These are phyloP conservation scores for Coelopa frigida DNA, from an alignment of 1,140 invertebrate species.

Conservation along the genomic window DNA sequence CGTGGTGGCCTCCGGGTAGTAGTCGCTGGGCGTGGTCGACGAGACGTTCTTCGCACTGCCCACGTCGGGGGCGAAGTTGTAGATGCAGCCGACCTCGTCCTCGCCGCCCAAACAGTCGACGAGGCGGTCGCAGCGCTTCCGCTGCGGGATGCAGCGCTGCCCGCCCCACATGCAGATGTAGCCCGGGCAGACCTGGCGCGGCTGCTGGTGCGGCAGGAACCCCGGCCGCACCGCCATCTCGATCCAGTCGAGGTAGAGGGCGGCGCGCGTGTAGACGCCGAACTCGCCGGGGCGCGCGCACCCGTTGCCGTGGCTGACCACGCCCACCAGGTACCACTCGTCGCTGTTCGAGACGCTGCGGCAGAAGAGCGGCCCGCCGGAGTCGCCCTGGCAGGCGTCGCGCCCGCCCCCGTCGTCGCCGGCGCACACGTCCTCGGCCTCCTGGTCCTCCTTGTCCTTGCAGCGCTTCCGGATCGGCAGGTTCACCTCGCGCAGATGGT, in stretches of 20 bases:
- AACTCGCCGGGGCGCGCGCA: conserved; percentile 68
- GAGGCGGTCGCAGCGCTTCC: conserved; percentile 58
- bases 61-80: conserved; percentile 38
- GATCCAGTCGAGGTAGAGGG: conserved; percentile 68
- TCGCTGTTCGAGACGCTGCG: conserved; percentile 52
- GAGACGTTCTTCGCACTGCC: conserved; percentile 17
- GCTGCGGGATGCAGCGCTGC: conserved; percentile 57
- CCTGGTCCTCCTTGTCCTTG: conserved; percentile 52
- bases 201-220: conserved; percentile 37
- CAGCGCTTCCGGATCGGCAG: conserved; percentile 50
- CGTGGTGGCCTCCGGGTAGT: conserved; percentile 21
- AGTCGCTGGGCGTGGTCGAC: conserved; percentile 29
- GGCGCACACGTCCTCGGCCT: conserved; percentile 65
- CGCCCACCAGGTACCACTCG: conserved; percentile 67
- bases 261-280: conserved; percentile 75
- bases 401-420: conserved; percentile 63
- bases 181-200: conserved; percentile 59
- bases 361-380: conserved; percentile 71
- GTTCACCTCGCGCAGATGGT: conserved; percentile 51
- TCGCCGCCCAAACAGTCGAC: conserved; percentile 69
- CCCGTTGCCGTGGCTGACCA: conserved; percentile 75
- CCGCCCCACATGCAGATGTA: conserved; percentile 56
- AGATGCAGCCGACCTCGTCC: conserved; percentile 62
- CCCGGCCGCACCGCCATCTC: conserved; percentile 36
- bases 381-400: conserved; percentile 75